phyloP scores from a whole-genome alignment of 2,888 invertebrate species.

The Cactoblastis cactorum region DNA sequence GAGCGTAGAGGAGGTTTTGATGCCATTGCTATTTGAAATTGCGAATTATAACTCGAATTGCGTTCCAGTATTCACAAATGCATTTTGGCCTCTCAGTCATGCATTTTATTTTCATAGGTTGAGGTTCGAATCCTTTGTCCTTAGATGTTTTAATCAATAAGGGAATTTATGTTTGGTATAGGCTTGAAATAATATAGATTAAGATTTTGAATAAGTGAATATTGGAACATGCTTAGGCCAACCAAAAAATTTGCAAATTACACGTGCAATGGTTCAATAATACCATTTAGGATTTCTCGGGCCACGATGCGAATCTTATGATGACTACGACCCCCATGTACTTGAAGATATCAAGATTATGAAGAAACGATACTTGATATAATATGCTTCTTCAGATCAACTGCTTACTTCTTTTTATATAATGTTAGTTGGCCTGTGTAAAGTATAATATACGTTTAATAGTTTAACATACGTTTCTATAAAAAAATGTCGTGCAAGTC shows the following conservation, averaged over 20 bases:
- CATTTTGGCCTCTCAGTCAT: background rate
- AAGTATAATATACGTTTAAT: background rate
- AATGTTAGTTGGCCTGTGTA: background rate
- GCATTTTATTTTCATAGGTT: background rate
- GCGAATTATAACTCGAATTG: constrained; percentile 18
- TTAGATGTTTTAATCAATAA: background rate
- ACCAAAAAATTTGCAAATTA: constrained; percentile 24
- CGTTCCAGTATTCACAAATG: constrained; percentile 57
- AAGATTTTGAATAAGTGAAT: constrained; percentile 42
- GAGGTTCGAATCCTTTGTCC: constrained; percentile 1
- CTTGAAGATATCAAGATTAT: background rate
- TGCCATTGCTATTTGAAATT: constrained; percentile 40
- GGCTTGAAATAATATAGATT: background rate
- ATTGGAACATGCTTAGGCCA: constrained; percentile 63
- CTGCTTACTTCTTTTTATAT: background rate
- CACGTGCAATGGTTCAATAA: constrained; percentile 62
- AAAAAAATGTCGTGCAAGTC: constrained; percentile 10
- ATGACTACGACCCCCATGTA: constrained; percentile 17
- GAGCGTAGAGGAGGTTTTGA: constrained; percentile 70
- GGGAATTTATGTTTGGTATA: background rate
- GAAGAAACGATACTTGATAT: background rate
- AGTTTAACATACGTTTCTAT: background rate
- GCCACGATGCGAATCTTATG: constrained; percentile 51
- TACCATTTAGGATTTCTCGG: constrained; percentile 54
- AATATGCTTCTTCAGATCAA: background rate